phyloP scores from a whole-genome alignment of 2,888 invertebrate genomes.

The Stenichneumon culpator region DNA sequence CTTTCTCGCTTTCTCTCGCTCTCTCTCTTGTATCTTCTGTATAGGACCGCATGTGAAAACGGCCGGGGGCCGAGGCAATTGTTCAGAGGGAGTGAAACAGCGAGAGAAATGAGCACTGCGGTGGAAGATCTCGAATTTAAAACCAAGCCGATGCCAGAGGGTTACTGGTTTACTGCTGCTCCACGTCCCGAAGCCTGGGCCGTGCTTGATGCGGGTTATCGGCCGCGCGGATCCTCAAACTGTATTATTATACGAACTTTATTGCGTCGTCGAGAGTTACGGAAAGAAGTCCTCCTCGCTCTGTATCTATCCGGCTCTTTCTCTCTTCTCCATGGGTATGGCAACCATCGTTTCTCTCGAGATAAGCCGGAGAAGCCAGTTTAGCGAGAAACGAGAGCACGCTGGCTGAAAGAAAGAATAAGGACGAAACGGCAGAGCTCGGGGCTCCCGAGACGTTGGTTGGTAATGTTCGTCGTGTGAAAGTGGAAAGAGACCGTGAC shows the following conservation, averaged over 20 bases:
- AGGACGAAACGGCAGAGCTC: slow-evolving; percentile 7
- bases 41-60: slow-evolving; percentile 38
- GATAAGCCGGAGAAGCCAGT: slow-evolving; percentile 20
- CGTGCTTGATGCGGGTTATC: slow-evolving; percentile 60
- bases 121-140: slow-evolving; percentile 58
- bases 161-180: slow-evolving; percentile 61
- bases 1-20: background rate
- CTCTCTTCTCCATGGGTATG: too few relatives aligned
- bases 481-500: slow-evolving; percentile 43
- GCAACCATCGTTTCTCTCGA: background rate
- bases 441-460: background rate
- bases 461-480: background rate
- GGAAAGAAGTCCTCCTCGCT: slow-evolving; percentile 41
- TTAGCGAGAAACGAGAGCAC: slow-evolving; percentile 27
- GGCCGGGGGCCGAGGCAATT: slow-evolving; percentile 6
- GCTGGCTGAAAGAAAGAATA: slow-evolving; percentile 39
- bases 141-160: slow-evolving; percentile 54
- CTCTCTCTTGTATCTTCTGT: background rate
- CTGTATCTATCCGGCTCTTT: slow-evolving; percentile 1
- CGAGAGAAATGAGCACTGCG: slow-evolving; percentile 38
- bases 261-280: slow-evolving; percentile 69
- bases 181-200: slow-evolving; percentile 53
- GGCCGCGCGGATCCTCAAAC: slow-evolving; percentile 58
- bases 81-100: slow-evolving; percentile 2
- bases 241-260: slow-evolving; percentile 70